These are phyloP conservation scores for Lasioglossum zephyrum DNA, from an alignment of 2,888 invertebrate species.

Conservation along the genomic window DNA sequence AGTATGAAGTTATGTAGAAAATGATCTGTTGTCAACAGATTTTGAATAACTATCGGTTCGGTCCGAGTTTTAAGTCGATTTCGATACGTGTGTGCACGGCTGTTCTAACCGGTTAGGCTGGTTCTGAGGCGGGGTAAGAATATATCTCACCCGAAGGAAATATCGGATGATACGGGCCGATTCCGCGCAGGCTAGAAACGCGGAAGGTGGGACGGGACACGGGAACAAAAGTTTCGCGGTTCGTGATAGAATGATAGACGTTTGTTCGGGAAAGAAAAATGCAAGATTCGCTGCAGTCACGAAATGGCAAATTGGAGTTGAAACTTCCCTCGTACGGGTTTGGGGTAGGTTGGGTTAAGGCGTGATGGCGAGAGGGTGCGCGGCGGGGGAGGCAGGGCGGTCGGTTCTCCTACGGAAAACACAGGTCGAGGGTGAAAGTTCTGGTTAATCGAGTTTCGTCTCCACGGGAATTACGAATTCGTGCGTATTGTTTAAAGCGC, in stretches of 20 bases:
- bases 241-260: constrained; percentile 85
- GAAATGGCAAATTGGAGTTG: constrained; percentile 84
- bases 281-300: constrained; percentile 85
- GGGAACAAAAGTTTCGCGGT: constrained; percentile 81
- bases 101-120: constrained; percentile 26
- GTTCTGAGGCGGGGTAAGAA: constrained; percentile 54
- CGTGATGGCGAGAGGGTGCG: constrained; percentile 67
- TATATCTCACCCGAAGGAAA: constrained; percentile 70
- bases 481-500: constrained; percentile 60
- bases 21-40: not conserved
- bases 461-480: constrained; percentile 73
- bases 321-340: constrained; percentile 81
- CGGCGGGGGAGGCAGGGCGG: constrained; percentile 34
- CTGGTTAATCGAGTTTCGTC: constrained; percentile 70
- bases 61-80: constrained; percentile 40
- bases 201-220: constrained; percentile 74
- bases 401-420: constrained; percentile 71
- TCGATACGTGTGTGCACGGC: not conserved
- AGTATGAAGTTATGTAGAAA: not conserved
- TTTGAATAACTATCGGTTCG: constrained; percentile 21
- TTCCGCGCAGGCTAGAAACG: constrained; percentile 68
- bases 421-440: constrained; percentile 64
- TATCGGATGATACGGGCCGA: constrained; percentile 70
- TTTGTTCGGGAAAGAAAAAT: constrained; percentile 84
- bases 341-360: constrained; percentile 82